Conservation (phyloP, 2,113 vertebrate species). For the Callionymus lyra region DNA sequence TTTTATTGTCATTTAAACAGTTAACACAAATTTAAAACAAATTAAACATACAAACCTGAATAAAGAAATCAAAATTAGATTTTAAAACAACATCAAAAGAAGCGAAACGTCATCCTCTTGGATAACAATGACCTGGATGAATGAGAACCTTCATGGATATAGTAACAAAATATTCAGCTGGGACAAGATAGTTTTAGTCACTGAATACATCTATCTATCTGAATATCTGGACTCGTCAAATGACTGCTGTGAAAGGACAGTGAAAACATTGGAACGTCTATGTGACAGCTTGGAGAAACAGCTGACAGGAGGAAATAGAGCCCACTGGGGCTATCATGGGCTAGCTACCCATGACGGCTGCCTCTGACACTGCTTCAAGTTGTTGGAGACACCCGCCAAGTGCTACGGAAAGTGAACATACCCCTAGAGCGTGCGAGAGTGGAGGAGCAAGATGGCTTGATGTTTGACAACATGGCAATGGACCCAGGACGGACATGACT, state of each 20-base stretch:
- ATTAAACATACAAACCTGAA: no score
- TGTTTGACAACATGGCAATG: background rate
- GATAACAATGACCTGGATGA: no score
- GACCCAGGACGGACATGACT: background rate
- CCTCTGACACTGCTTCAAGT: background rate
- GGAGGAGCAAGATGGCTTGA: slow-evolving; percentile 1
- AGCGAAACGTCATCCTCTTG: no score
- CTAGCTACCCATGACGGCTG: slow-evolving; percentile 1
- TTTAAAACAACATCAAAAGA: no score
- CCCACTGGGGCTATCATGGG: slow-evolving; percentile 4
- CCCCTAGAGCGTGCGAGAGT: slow-evolving; percentile 2
- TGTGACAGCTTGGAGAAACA: slow-evolving; percentile 4
- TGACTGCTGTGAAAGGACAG: slow-evolving; percentile 3
- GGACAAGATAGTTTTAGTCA: no score
- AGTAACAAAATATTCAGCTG: no score
- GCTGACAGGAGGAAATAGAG: slow-evolving; percentile 13
- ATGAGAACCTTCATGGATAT: no score
- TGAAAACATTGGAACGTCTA: slow-evolving; percentile 3
- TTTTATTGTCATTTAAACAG: no score
- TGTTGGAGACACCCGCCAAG: background rate
- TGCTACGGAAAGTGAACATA: slow-evolving; percentile 2
- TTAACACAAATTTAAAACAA: no score
- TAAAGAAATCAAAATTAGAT: no score
- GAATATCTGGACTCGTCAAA: background rate
- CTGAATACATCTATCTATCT: background rate